Percentiles rank a stretch among this genome's conserved stretches.
Conservation (phyloP, 1,140 invertebrate species). For the Ceratoteleas bidentatus region DNA sequence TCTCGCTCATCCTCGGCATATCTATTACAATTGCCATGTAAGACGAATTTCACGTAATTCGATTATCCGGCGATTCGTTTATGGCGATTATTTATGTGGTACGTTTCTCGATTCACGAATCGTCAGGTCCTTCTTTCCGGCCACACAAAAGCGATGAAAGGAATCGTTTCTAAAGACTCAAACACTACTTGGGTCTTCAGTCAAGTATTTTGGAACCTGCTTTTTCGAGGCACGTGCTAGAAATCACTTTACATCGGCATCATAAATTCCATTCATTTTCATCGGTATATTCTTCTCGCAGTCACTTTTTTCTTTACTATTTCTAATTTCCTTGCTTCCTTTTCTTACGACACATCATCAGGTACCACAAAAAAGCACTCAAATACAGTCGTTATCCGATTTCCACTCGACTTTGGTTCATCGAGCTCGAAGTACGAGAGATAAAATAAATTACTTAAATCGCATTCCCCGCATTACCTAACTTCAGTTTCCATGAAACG, state of each 20-base stretch:
- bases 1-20: conserved; percentile 18
- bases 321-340: conserved; percentile 37
- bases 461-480: conserved; percentile 17
- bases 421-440: conserved; percentile 1
- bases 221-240: conserved; percentile 59
- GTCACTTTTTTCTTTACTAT: conserved; percentile 33
- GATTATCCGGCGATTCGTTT: conserved; percentile 43
- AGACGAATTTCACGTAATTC: conserved; percentile 53
- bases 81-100: conserved; percentile 49
- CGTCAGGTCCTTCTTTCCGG: conserved; percentile 22
- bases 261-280: conserved; percentile 55
- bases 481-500: conserved; percentile 21
- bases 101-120: conserved; percentile 44
- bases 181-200: conserved; percentile 47
- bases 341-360: conserved; percentile 26
- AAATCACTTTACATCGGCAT: conserved; percentile 58
- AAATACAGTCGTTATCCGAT: conserved; percentile 30
- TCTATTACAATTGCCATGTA: conserved; percentile 44
- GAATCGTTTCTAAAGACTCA: conserved; percentile 54
- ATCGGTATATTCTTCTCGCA: conserved; percentile 37
- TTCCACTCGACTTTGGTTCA: conserved; percentile 14
- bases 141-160: conserved; percentile 42
- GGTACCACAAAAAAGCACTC: conserved; percentile 40
- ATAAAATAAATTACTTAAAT: conserved; percentile 28
- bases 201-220: conserved; percentile 51